These are phyloP conservation scores for Xiphophorus couchianus DNA, from an alignment of 2,113 vertebrate genomes.

Conservation along the genomic window DNA sequence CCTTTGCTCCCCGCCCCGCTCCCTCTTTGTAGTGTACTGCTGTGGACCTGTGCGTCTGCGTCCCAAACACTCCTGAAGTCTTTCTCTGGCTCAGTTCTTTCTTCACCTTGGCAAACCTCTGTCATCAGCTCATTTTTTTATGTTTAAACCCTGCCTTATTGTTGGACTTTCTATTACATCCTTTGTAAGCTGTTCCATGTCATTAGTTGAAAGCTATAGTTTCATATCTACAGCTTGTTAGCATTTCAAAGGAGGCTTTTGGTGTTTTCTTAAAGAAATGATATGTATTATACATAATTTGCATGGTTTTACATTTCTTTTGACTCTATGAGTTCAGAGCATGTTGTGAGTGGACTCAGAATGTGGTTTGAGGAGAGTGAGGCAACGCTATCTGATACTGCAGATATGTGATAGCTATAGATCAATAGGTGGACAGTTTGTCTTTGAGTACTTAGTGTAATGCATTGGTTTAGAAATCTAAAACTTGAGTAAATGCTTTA, in stretches of 20 bases:
- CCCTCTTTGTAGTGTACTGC: conserved; percentile 89
- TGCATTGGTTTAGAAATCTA: conserved; percentile 43
- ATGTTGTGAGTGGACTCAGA: conserved; percentile 37
- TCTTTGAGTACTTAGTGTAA: conserved; percentile 29
- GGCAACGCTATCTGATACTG: conserved; percentile 59
- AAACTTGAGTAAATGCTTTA: conserved; percentile 39
- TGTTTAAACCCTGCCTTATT: conserved; percentile 19
- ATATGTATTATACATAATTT: conserved; percentile 35
- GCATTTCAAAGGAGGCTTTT: neutral
- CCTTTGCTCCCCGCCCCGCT: conserved; percentile 34
- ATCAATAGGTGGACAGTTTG: conserved; percentile 58
- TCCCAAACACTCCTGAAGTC: conserved; percentile 83
- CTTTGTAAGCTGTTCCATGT: conserved; percentile 15
- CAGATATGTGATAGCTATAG: conserved; percentile 63
- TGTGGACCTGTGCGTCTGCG: conserved; percentile 90
- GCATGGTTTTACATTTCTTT: conserved; percentile 38
- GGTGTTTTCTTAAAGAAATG: neutral
- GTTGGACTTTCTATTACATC: conserved; percentile 15
- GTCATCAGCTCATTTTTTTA: conserved; percentile 33
- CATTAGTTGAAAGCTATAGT: neutral
- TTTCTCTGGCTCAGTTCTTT: conserved; percentile 49
- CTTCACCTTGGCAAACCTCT: conserved; percentile 22
- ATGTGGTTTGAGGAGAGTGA: conserved; percentile 54
- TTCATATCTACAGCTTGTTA: conserved; percentile 8
- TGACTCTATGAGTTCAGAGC: conserved; percentile 39